Evolutionary conservation across 2,888 invertebrate genomes (phyloP), one percentile per base, ranked within the genome.

Genomic region (Stenodera caucasica): DNA sequence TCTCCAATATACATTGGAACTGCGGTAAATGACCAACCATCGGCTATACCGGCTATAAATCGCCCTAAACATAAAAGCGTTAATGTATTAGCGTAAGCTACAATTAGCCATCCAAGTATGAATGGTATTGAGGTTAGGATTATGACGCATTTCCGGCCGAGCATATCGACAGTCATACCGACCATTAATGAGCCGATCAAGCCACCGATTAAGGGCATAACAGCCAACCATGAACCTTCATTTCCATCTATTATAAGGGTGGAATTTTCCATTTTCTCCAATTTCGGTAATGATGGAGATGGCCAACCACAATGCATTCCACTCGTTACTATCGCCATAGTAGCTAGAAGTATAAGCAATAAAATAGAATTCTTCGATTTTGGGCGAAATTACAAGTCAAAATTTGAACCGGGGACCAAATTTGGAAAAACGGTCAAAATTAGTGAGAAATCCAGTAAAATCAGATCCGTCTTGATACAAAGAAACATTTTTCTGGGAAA

Each of bases 141-240:
- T 3, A 88, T 78, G 18, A 86, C 84, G 6, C 81, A 82, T 74
- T 88, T 88, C 11, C 90, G 82, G 15, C 90, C 90, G 58, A 87
- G 82, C 63, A 83, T 81, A 75, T 90, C 88, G 53, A 89, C 86
- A 61, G 86, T 79, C 70, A 86, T 82, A n/a, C 87, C 88, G 8
- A 87, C 84, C 21, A 87, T 81, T 2, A 87, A 75, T 11, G 86
- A 86, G 29, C 88, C 88, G 45, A 87, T 75, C 11, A 87, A 82
- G 0, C 86, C 86, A 64, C 88, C 88, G 51, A 89, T 78, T 61
- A 88, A 83, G 76, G 86, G 86, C 74, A 88, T 84, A 49, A 88
- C 87, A 0, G 86, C 86, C 73, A 87, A 84, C 87, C 86, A 87
- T 70, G 87, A 86, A 65, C 85, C 84, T 73, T 87, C 81, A 61